phyloP scores from a whole-genome alignment of 2,797 vertebrate species.

The Miichthys miiuy region DNA sequence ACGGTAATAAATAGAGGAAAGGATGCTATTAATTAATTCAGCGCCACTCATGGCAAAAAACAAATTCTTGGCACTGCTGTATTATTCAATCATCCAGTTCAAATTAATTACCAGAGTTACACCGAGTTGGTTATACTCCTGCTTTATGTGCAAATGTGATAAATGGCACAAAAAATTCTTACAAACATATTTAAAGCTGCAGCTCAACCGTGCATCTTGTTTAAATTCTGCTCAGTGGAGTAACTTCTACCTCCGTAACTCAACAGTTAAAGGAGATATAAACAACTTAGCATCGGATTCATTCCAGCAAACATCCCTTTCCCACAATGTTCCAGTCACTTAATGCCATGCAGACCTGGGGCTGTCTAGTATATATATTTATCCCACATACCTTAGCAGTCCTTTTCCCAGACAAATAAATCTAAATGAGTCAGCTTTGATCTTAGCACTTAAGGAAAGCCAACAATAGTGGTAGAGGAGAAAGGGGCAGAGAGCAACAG shows the following conservation, averaged over 20 bases:
- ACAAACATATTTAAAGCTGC: background rate
- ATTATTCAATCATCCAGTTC: conserved; percentile 7
- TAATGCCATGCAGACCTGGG: conserved; percentile 67
- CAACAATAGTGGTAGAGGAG: conserved; percentile 93
- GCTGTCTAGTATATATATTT: conserved; percentile 69
- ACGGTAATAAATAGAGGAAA: conserved; percentile 73
- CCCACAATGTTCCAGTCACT: conserved; percentile 60
- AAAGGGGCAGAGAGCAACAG: conserved; percentile 90
- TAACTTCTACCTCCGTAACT: conserved; percentile 23
- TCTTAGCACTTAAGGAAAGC: conserved; percentile 92
- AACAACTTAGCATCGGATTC: conserved; percentile 49
- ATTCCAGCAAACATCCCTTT: conserved; percentile 57
- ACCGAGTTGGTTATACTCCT: background rate
- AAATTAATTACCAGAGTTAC: conserved; percentile 8
- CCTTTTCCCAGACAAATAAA: conserved; percentile 97
- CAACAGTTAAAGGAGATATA: conserved; percentile 45
- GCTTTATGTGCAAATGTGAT: conserved; percentile 8
- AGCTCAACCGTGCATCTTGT: background rate
- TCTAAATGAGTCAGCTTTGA: conserved; percentile 97
- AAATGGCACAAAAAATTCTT: background rate
- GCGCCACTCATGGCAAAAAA: conserved; percentile 21
- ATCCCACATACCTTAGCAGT: conserved; percentile 77
- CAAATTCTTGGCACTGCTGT: background rate
- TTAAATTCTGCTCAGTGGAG: conserved; percentile 1
- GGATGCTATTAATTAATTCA: conserved; percentile 68